Evolutionary conservation across 1,140 invertebrate species (phyloP), one percentile per base, ranked within the genome.

Genomic region (Caligus rogercresseyi): DNA sequence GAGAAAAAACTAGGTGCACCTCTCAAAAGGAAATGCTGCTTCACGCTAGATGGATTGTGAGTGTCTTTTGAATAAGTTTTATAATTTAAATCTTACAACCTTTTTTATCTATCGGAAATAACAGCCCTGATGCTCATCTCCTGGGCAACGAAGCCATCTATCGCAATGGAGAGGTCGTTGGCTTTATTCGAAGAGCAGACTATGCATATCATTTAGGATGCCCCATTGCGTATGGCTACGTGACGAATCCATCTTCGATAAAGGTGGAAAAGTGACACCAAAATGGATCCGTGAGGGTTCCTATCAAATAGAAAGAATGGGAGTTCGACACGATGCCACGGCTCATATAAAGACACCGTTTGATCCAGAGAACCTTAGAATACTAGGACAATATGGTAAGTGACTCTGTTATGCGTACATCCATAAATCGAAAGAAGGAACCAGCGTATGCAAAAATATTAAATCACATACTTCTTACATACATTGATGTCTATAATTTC

Each of bases 71-170:
- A 16, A 19, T 55, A 1, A 54, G 23, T 26, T 21, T 54, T 19
- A 31, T 55, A 3, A 4, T 52, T 31, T 15, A 15, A 24, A 51
- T 43, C 20, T 23, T 53, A 11, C 25, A 11, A 14, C n/a, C 16
- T 59, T 16, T 56, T 57, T 63, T 54, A 16, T 2, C 14, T 64
- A 61, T 1, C 14, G 53, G 55, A 80, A 78, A 11, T 72, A 14
- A 51, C 43, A 43, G 31, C n/a, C 31, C 31, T 7, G 31, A 43
- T 11, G 73, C 85, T 15, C 80, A 85, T 16, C 68, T 93, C 19
- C 86, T 84, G 77, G 87, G 88, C 3, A 74, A 87, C 64, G 89
- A 93, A 77, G 81, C 81, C 0, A 83, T 93, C 69, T 87, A 81
- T 71, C 80, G 87, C 69, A 80, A 92, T 72, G 81, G 80, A 0